phyloP scores from a whole-genome alignment of 2,888 invertebrate species.

The Chromoteleia sp. region DNA sequence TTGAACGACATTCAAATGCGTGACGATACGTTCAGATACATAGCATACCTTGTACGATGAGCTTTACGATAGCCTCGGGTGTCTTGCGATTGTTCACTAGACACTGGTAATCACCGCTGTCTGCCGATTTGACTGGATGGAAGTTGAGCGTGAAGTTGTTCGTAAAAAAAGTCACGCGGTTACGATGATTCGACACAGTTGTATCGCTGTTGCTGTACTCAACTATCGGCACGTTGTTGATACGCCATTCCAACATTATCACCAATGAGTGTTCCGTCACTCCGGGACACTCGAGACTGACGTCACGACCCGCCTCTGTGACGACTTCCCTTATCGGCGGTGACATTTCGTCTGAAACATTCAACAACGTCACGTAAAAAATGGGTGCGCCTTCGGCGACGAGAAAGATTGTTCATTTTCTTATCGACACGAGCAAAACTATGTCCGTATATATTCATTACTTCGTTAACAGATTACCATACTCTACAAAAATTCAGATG shows the following conservation, averaged over 20 bases:
- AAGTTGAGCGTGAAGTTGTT: constrained; percentile 87
- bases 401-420: constrained; percentile 18
- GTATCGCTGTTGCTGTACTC: constrained; percentile 86
- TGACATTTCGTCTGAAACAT: constrained; percentile 87
- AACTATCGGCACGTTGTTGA: constrained; percentile 85
- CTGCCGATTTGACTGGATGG: constrained; percentile 87
- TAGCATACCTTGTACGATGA: constrained; percentile 89
- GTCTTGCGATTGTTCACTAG: constrained; percentile 89
- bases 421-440: not conserved
- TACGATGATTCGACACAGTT: constrained; percentile 85
- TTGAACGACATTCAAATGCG: too few relatives aligned
- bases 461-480: too few relatives aligned
- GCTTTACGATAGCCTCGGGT: constrained; percentile 88
- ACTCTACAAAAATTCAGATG: too few relatives aligned
- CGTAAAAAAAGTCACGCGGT: constrained; percentile 87
- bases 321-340: constrained; percentile 87
- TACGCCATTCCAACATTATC: constrained; percentile 88
- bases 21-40: too few relatives aligned
- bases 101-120: constrained; percentile 89
- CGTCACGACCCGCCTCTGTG: constrained; percentile 88
- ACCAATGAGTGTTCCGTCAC: constrained; percentile 89
- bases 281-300: constrained; percentile 89
- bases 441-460: too few relatives aligned
- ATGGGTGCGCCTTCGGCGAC: not conserved
- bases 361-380: constrained; percentile 33